A percentile compares a stretch with the other conserved stretches of the same genome.
Conservation (phyloP, 2,888 invertebrate genomes). For the Apotomis betuletana region DNA sequence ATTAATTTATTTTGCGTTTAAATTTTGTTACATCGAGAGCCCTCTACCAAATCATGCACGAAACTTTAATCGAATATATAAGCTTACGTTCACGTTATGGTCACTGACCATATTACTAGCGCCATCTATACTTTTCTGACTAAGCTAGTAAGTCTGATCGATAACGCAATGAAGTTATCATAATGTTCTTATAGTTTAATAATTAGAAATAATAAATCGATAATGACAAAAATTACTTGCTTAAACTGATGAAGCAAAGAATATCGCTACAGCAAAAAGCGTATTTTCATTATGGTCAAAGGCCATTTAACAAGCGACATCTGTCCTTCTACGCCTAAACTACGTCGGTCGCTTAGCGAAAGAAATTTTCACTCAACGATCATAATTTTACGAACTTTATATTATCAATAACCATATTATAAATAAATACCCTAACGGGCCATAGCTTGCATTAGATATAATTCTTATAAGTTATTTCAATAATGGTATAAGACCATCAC, state of each 20-base stretch:
- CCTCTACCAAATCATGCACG: not conserved
- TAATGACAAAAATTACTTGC: no score
- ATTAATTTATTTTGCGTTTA: no score
- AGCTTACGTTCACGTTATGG: constrained; percentile 41
- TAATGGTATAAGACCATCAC: not conserved
- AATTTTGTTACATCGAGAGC: not conserved
- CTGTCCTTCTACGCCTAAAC: not conserved
- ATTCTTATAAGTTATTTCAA: not conserved
- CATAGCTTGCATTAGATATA: no score
- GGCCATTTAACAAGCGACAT: constrained; percentile 50
- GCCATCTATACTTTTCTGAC: constrained; percentile 14
- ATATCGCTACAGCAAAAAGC: not conserved
- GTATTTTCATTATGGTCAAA: constrained; percentile 50
- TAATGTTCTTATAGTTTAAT: not conserved
- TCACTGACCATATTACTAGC: constrained; percentile 51
- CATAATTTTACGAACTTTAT: not conserved
- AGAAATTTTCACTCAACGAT: not conserved
- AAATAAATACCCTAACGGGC: no score
- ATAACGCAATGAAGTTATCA: not conserved
- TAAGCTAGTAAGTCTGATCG: not conserved
- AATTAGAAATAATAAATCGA: not conserved
- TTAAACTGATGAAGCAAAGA: not conserved
- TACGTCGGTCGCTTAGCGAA: constrained; percentile 5
- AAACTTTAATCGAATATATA: not conserved
- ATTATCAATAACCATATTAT: not conserved